phyloP scores from a whole-genome alignment of 2,797 vertebrate genomes.

The Vireo griseus region DNA sequence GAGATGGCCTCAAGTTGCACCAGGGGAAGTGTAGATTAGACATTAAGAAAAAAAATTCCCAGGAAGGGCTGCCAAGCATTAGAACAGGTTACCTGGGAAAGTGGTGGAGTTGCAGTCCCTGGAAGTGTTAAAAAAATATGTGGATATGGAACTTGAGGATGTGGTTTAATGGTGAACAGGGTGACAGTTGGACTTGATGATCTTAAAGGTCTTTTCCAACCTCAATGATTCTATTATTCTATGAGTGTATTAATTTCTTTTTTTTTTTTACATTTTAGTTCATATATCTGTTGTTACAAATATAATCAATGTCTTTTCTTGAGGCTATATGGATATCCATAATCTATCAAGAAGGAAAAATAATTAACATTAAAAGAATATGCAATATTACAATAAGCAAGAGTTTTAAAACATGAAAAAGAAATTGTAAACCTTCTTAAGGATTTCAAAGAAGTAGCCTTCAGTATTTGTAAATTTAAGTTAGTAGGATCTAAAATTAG shows the following conservation, averaged over 20 bases:
- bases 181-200: background rate
- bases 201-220: background rate
- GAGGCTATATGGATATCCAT: background rate
- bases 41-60: too few relatives aligned
- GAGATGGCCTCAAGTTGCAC: background rate
- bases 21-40: background rate
- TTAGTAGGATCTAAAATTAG: slow-evolving; percentile 35
- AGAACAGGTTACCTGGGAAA: background rate
- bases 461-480: slow-evolving; percentile 48
- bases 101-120: background rate
- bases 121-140: background rate
- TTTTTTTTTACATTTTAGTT: background rate
- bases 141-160: background rate
- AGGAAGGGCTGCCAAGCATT: too few relatives aligned
- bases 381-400: background rate
- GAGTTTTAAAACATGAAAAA: background rate
- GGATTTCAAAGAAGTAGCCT: slow-evolving; percentile 4
- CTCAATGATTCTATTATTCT: background rate
- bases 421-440: background rate
- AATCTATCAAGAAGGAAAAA: background rate
- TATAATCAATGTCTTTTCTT: background rate
- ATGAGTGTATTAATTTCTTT: background rate
- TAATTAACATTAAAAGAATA: background rate
- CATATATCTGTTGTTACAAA: background rate
- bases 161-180: background rate